These are phyloP conservation scores for Paratrypauchen microcephalus DNA, from an alignment of 2,797 vertebrate species.

Conservation along the genomic window DNA sequence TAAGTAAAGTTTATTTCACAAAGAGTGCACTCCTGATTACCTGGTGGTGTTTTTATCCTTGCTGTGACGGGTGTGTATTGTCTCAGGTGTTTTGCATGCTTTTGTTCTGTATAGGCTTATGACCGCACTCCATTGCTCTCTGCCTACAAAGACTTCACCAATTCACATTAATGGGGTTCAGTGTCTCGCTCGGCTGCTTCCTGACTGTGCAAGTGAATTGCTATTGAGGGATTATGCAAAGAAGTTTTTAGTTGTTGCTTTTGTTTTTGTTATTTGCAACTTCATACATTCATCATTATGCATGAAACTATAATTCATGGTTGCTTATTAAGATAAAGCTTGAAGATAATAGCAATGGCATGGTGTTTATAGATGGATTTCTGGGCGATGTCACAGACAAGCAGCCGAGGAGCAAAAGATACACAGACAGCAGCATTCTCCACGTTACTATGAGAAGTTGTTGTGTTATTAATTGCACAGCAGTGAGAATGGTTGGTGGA, in stretches of 20 bases:
- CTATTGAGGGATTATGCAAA: constrained; percentile 53
- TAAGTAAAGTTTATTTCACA: no score
- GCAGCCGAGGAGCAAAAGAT: no score
- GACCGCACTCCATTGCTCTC: constrained; percentile 7
- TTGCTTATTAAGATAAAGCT: constrained; percentile 9
- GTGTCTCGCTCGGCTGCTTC: constrained; percentile 50
- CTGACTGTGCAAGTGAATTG: constrained; percentile 44
- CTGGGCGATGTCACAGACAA: no score
- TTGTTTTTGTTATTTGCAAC: constrained; percentile 28
- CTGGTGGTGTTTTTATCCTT: background rate
- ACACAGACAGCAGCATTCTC: no score
- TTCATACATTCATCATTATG: background rate
- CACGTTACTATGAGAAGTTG: no score
- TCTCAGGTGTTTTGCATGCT: constrained; percentile 1
- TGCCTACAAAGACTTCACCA: constrained; percentile 38
- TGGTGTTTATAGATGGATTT: no score
- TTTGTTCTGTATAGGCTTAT: constrained; percentile 9
- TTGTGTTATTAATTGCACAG: no score
- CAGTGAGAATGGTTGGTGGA: no score
- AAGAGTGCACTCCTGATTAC: background rate
- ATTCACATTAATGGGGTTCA: constrained; percentile 52
- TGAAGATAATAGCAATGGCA: no score
- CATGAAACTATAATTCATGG: constrained; percentile 24
- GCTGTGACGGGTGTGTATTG: background rate
- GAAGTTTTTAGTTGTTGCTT: constrained; percentile 5